Conservation (phyloP, 2,888 invertebrate genomes). For the Ommatoiulus sabulosus region DNA sequence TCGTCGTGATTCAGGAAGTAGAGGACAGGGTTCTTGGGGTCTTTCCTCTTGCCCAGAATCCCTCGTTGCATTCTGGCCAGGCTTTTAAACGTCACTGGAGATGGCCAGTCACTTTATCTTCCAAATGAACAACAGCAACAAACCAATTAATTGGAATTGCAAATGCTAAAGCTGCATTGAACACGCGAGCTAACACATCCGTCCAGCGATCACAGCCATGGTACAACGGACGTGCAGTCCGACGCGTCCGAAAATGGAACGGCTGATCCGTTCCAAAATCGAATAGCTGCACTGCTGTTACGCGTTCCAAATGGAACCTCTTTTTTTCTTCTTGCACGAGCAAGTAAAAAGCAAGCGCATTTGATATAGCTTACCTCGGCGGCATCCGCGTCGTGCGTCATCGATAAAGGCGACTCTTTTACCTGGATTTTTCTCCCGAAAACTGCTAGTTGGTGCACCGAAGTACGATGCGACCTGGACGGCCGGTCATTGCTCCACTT, state of each 20-base stretch:
- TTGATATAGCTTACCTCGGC: background rate
- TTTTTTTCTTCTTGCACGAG: background rate
- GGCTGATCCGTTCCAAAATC: no score
- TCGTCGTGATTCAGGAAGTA: conserved; percentile 57
- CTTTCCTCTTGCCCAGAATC: conserved; percentile 58
- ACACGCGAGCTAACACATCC: no score
- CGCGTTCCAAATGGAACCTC: background rate
- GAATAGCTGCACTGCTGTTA: no score
- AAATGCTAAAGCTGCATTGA: no score
- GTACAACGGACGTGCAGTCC: no score
- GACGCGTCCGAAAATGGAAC: no score
- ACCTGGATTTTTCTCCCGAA: background rate
- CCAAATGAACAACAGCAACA: no score
- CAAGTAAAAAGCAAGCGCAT: background rate
- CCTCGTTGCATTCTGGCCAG: conserved; percentile 53
- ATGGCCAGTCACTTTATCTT: no score
- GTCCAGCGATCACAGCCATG: no score
- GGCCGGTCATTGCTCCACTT: background rate
- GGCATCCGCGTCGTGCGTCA: no score
- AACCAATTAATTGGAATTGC: no score
- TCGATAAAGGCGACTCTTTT: background rate
- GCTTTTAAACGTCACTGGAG: background rate
- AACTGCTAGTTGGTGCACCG: background rate
- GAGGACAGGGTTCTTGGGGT: conserved; percentile 58
- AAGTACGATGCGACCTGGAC: background rate